A percentile compares a stretch with the other conserved stretches of the same genome.
Evolutionary conservation across 2,113 vertebrate genomes (phyloP).

Genomic region (Otolemur garnettii): DNA sequence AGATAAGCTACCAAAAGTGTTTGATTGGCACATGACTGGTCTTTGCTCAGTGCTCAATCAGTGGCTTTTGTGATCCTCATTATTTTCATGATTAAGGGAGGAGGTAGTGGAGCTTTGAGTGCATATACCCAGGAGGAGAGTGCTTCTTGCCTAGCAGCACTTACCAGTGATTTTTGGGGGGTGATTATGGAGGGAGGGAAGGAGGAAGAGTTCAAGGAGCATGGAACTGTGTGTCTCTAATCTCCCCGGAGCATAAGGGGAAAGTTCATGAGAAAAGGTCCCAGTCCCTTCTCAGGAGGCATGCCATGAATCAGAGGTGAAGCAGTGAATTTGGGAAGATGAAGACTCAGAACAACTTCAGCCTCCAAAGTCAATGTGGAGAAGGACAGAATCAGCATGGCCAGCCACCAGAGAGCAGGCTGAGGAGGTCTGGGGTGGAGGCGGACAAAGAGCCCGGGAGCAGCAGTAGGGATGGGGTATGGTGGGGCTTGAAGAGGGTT

Average conservation of each 20-base stretch:
- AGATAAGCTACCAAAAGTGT: neutral
- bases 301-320: neutral
- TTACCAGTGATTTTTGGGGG: neutral
- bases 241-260: neutral
- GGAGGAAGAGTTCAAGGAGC: neutral
- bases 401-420: neutral
- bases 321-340: neutral
- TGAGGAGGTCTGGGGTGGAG: neutral
- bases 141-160: neutral
- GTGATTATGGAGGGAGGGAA: accelerated
- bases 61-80: neutral
- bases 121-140: neutral
- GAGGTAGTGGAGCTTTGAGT: neutral
- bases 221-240: neutral
- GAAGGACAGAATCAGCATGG: neutral
- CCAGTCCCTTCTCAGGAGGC: neutral
- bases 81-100: neutral
- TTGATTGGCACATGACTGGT: neutral
- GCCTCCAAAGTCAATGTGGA: neutral
- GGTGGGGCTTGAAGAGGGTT: neutral
- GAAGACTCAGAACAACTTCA: neutral
- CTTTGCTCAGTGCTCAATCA: neutral
- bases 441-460: neutral
- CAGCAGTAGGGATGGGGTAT: no score
- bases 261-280: neutral